A percentile compares a stretch with the other conserved stretches of the same genome.
Evolutionary conservation across 1,140 invertebrate species (phyloP).

Genomic region (Nebria ingens): DNA sequence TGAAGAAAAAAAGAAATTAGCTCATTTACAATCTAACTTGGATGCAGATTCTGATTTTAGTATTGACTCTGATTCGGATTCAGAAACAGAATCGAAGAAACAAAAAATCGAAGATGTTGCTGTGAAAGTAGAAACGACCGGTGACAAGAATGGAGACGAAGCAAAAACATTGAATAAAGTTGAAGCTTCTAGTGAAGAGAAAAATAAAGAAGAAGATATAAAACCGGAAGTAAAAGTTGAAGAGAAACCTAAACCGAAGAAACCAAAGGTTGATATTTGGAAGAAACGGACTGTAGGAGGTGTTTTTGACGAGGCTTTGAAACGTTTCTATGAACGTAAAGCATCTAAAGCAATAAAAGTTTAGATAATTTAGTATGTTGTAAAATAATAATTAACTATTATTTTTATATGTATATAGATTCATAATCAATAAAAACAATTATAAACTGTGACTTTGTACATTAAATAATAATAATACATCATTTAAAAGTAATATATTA

Average conservation of each 20-base stretch:
- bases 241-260: conserved; percentile 23
- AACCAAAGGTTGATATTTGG: conserved; percentile 62
- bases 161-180: conserved; percentile 18
- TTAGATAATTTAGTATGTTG: not conserved
- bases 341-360: conserved; percentile 33
- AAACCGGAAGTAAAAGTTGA: conserved; percentile 20
- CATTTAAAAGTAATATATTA: no score
- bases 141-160: conserved; percentile 20
- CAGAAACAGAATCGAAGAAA: conserved; percentile 24
- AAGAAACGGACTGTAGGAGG: conserved; percentile 74
- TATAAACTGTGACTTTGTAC: no score
- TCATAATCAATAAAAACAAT: no score
- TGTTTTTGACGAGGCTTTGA: conserved; percentile 66
- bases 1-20: conserved; percentile 33
- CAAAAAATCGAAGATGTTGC: conserved; percentile 18
- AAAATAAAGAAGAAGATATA: conserved; percentile 16
- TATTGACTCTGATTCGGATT: conserved; percentile 43
- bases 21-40: conserved; percentile 44
- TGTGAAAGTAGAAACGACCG: conserved; percentile 20
- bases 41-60: conserved; percentile 60
- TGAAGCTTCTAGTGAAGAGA: conserved; percentile 15
- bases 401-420: no score
- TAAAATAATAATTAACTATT: not conserved
- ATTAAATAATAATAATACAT: no score
- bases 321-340: conserved; percentile 71